Base-by-base conservation (phyloP, 2,113 vertebrate species). In the Serilophus lunatus region DNA sequence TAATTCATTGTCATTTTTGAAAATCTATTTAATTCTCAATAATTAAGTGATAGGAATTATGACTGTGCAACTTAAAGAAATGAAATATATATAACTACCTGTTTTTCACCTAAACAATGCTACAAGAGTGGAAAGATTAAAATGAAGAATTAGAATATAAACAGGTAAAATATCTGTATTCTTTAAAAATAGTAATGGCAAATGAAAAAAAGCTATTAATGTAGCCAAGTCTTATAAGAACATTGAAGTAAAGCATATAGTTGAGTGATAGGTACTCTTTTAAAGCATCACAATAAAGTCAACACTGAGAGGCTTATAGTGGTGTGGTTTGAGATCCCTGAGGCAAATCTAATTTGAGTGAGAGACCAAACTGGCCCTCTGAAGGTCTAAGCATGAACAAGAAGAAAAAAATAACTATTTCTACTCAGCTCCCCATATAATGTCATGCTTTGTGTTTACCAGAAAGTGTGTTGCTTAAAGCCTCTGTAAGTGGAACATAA, bases 381-480 rank as follows among this genome's bases (percentile, higher is more conserved):
- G 25, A 8, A 38, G 26, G 6, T 72, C 14, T 25, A 49, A 44
- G 29, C 5, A 47, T 4, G 7, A 84, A 8, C 12, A 77, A 63
- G 25, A 81, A 74, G 13, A 44, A 23, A 70, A 93, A 80, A 82
- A n/a, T 18, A 60, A 24, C 5, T 10, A 3, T 25, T 81, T 75
- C 12, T 63, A 1, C 53, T 86, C 25, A 28, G 13, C 33, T 3
- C 4, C 2, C 2, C 4, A 2, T 35, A 9, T 42, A 56, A 50
- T 13, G 7, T 63, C 4, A 13, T 54, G 10, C 3, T 6, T 13
- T 80, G 10, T 86, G 15, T 70, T 82, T 13, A 38, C 29, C 17
- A 38, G 9, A 6, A 70, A 56, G 7, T 8, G 4, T 15, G 5
- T 33, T 78, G 15, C 18, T 63, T 15, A 74, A n/a, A 38, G 16